These are phyloP conservation scores for Pterois miles DNA, from an alignment of 2,797 vertebrate species.

Conservation along the genomic window DNA sequence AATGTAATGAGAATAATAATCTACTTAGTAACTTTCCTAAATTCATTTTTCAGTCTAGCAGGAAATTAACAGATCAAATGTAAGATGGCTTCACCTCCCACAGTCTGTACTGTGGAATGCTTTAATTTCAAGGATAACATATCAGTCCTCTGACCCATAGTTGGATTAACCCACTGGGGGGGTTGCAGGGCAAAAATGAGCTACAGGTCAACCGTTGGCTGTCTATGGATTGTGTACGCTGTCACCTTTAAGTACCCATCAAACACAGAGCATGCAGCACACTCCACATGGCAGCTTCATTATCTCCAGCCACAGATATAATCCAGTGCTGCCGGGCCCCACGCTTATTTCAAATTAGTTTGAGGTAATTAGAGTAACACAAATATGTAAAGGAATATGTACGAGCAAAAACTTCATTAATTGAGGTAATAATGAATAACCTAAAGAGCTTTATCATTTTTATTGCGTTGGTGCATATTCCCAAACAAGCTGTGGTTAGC, in stretches of 20 bases:
- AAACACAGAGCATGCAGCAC: not conserved
- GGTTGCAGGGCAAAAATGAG: not conserved
- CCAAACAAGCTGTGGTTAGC: too few species aligned
- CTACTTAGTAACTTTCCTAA: not conserved
- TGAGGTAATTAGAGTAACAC: not conserved
- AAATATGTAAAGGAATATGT: not conserved
- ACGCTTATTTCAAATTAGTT: not conserved
- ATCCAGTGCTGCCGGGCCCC: not conserved
- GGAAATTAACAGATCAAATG: not conserved
- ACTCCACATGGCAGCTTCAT: not conserved
- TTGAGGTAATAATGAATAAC: not conserved
- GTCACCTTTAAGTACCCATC: conserved; percentile 23
- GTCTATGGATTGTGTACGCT: not conserved
- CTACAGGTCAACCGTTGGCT: not conserved
- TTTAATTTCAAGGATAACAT: conserved; percentile 22
- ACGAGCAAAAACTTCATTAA: not conserved
- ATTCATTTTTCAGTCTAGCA: not conserved
- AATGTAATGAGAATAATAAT: not conserved
- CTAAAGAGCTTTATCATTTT: not conserved
- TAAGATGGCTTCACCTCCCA: not conserved
- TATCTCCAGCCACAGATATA: not conserved
- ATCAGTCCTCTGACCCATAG: conserved; percentile 26
- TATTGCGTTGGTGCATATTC: too few species aligned
- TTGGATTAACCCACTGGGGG: conserved; percentile 28
- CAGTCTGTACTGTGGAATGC: conserved; percentile 27